Evolutionary conservation across 2,888 invertebrate species (phyloP).

Genomic region (Heliconius cydno): DNA sequence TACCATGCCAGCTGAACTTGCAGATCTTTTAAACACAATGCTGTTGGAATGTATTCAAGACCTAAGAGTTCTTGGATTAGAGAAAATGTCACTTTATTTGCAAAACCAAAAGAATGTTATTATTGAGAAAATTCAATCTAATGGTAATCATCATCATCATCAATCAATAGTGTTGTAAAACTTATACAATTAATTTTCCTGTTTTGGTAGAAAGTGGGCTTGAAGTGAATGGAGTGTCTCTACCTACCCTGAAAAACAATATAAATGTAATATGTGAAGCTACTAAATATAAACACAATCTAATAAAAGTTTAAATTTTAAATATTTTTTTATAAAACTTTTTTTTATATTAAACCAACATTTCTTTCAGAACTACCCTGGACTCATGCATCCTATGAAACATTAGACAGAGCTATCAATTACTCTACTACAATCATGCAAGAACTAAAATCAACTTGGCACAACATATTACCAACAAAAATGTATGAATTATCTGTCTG

Average conservation of each 20-base stretch:
- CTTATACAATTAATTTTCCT: too few relatives aligned
- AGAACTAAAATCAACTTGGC: constrained; percentile 66
- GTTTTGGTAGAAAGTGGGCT: too few relatives aligned
- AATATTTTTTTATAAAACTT: neutral
- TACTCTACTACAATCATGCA: constrained; percentile 62
- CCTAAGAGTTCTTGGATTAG: constrained; percentile 71
- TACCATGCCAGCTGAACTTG: constrained; percentile 60
- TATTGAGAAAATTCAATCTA: constrained; percentile 63
- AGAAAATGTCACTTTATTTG: constrained; percentile 74
- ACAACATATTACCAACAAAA: constrained; percentile 60
- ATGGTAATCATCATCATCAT: constrained; percentile 57
- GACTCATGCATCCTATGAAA: constrained; percentile 65
- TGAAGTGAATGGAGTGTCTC: too few relatives aligned
- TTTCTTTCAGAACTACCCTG: constrained; percentile 61
- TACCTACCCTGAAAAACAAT: too few relatives aligned
- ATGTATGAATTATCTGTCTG: constrained; percentile 73
- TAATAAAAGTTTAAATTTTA: neutral
- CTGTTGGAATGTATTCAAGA: constrained; percentile 75
- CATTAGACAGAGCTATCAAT: constrained; percentile 69
- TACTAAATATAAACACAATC: neutral
- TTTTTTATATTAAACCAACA: neutral
- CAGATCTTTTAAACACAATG: constrained; percentile 62
- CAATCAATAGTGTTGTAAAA: neutral
- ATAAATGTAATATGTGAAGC: too few relatives aligned
- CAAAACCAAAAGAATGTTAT: constrained; percentile 70